Evolutionary conservation across 30 jellyfish, hydroid and myxozoan genomes (phyloP), one percentile per base, ranked within the genome.

Genomic region (Clytia hemisphaerica): DNA sequence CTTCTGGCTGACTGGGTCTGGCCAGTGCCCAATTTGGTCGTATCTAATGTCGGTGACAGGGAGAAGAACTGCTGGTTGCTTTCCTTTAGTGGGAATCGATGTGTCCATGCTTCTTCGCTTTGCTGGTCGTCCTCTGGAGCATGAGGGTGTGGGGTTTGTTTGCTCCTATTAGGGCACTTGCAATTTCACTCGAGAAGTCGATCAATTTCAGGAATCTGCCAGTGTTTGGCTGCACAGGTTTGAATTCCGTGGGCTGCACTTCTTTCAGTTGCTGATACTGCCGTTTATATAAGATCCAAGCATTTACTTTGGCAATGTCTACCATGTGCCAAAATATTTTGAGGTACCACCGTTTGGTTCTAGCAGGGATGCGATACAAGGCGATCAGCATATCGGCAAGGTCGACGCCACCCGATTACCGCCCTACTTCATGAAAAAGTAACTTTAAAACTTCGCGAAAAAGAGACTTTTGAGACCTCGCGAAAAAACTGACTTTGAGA

Each of bases 371-470:
- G 18, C 76, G 21, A 75, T 70, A 70, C 76, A 70, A 37, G 27
- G 53, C 22, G 78, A 70, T 70, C 76, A 70, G 19, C 78, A 70
- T 70, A 75, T 70, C 82, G 34, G 82, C 82, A 28, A 70, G 64
- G 32, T 70, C 82, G 30, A 70, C 82, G 28, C 77, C 82, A 7
- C 82, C 82, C 60, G 32, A 16, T 36, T 36, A 14, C 67, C n/a
- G n/a, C n/a, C n/a, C n/a, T n/a, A n/a, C n/a, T n/a, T n/a, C n/a
- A n/a, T n/a, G n/a, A n/a, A n/a, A n/a, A n/a, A n/a, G n/a, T n/a
- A n/a, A n/a, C n/a, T n/a, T n/a, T n/a, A n/a, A n/a, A n/a, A n/a
- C n/a, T n/a, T n/a, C n/a, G n/a, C n/a, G n/a, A n/a, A n/a, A n/a
- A n/a, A n/a, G n/a, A n/a, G n/a, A n/a, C n/a, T n/a, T n/a, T n/a